Evolutionary conservation across 2,113 vertebrate species (phyloP), one percentile per base, ranked within the genome.

Genomic region (Coreoperca whiteheadi): DNA sequence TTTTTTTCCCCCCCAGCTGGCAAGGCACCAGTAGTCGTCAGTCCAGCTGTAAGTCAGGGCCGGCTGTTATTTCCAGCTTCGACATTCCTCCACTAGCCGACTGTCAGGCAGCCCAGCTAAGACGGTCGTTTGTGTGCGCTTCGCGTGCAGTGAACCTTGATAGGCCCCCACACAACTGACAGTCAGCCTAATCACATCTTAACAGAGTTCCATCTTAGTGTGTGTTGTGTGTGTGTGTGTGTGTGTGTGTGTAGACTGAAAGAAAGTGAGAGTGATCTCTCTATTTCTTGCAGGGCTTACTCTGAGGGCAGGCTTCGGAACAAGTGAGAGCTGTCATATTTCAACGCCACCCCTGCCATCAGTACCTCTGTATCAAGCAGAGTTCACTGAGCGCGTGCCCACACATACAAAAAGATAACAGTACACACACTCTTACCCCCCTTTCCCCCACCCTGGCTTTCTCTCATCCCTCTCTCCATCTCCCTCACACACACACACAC

Each of bases 181-280:
- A 94, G 91, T 85, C 88, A 53, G 84, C 83, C 91, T 94, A 92
- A 94, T 94, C 88, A 91, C 92, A 89, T 93, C 90, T 92, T 89
- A 93, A 91, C 87, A 89, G 86, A 90, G 84, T 81, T 80, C 76
- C 72, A 82, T 92, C 83, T 68, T 18, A 32, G 63, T 54, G 57
- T 83, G 82, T 74, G 75, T 74, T 74, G 75, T 74, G 80, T 71
- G 80, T 57, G 21, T 57, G 50, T 75, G 54, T 82, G 74, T 79
- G 77, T 71, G 14, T 74, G 73, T 51, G 71, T 69, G 64, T 77
- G 77, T 59, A 69, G 37, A 30, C 1, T 18, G 50, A 74, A 66
- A 79, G 71, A 88, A 88, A 88, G 85, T 77, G 81, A 88, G 84
- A 87, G 85, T 90, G 90, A 92, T 91, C 83, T 92, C 88, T 94